Evolutionary conservation across 2,797 vertebrate genomes (phyloP).

Genomic region (Hipposideros larvatus): DNA sequence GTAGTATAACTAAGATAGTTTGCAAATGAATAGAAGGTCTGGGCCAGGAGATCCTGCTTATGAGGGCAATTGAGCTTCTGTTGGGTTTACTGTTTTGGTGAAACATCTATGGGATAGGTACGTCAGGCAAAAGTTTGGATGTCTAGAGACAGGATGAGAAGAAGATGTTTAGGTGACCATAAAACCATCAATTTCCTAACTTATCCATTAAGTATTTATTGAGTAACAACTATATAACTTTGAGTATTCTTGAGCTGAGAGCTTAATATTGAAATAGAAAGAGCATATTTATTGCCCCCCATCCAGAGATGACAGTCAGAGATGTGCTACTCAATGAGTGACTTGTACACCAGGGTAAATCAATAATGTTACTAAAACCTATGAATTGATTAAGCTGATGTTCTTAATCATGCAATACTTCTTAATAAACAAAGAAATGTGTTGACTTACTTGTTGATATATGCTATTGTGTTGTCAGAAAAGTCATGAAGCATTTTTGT

Average conservation of each 20-base stretch:
- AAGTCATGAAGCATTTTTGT: too few species aligned
- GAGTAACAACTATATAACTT: background rate
- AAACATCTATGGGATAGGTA: rapidly evolving
- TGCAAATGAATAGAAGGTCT: background rate
- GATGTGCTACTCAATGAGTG: background rate
- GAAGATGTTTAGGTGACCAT: background rate
- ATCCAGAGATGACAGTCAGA: background rate
- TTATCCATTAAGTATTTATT: background rate
- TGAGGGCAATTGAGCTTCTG: background rate
- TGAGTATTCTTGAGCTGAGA: background rate
- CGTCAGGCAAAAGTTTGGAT: background rate
- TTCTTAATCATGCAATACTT: background rate
- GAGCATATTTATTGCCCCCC: background rate
- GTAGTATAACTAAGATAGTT: background rate
- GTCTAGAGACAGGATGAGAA: background rate
- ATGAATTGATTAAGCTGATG: background rate
- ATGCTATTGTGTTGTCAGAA: background rate
- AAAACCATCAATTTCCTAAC: background rate
- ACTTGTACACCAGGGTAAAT: background rate
- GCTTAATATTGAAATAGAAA: background rate
- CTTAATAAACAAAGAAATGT: background rate
- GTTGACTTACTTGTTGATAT: background rate
- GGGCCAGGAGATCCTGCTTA: background rate
- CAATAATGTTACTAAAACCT: background rate
- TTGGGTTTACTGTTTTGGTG: background rate